Conservation (phyloP, 2,888 invertebrate genomes). For the Chrysopilus asiliformis region DNA sequence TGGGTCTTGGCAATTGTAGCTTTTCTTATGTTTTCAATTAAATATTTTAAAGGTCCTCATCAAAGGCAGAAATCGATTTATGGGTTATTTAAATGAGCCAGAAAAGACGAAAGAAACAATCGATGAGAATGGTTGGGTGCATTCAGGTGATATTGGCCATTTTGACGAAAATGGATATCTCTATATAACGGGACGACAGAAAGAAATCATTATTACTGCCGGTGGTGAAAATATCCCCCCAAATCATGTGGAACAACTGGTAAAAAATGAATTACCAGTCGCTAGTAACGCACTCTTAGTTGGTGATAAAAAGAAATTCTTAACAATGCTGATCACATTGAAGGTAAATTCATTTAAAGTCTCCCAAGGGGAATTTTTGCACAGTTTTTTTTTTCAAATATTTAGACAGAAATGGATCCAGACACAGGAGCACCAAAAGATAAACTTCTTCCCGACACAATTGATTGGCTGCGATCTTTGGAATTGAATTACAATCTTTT, state of each 20-base stretch:
- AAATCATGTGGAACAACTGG: constrained; percentile 64
- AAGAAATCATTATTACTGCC: constrained; percentile 83
- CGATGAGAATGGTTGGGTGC: constrained; percentile 68
- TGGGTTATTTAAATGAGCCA: constrained; percentile 67
- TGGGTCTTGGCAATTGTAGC: neutral
- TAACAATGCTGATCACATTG: constrained; percentile 67
- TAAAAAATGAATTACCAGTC: constrained; percentile 58
- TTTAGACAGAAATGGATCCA: constrained; percentile 49
- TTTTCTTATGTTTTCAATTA: no score
- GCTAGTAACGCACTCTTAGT: constrained; percentile 71
- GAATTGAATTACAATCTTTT: constrained; percentile 52
- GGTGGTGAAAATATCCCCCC: constrained; percentile 89
- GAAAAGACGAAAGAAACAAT: constrained; percentile 60
- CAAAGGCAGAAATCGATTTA: constrained; percentile 67
- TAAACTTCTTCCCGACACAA: constrained; percentile 46
- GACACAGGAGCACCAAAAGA: constrained; percentile 59
- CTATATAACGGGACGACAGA: constrained; percentile 57
- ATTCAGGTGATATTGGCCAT: constrained; percentile 75
- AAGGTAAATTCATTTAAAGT: constrained; percentile 47
- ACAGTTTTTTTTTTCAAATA: constrained; percentile 1
- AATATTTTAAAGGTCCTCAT: constrained; percentile 42
- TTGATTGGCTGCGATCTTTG: constrained; percentile 55
- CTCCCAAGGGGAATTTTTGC: no score
- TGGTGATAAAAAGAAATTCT: constrained; percentile 75
- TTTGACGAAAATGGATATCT: constrained; percentile 57